Evolutionary conservation across 2,888 invertebrate species (phyloP), one percentile per base, ranked within the genome.

Genomic region (Drosophila percnosoma): DNA sequence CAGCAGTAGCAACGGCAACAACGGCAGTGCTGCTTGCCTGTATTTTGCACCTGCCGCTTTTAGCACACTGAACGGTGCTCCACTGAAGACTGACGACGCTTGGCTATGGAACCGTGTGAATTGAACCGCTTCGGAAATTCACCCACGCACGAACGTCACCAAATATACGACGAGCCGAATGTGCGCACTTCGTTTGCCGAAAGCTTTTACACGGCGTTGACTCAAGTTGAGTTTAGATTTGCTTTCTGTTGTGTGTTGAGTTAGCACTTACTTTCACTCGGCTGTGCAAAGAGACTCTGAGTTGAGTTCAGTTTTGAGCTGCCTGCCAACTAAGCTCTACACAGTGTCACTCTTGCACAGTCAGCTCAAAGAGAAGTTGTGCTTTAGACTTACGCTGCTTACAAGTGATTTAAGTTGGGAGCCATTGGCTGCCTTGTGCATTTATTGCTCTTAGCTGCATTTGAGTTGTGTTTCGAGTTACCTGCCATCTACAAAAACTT

Each of bases 51-150:
- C 78, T 80, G 86, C 73, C 80, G 85, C 72, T 73, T 75, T 83
- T 63, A 83, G 69, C 82, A 82, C 80, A 78, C 90, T 73, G 89
- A 78, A 85, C 87, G 89, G 80, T 86, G 91, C 82, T 87, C 83
- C 85, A 91, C 86, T 76, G 75, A 78, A 83, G 84, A 91, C 91
- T 91, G 89, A 89, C 80, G 69, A 57, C 55, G 52, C 58, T 27
- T 60, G 40, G 59, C 52, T 21, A 31, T 52, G 18, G 36, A 10
- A 31, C 57, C 33, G n/a, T 68, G 38, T 58, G 60, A 78, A 67
- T 60, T 59, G 61, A 38, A 36, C 52, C 53, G 52, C 68, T 68
- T 73, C 61, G 69, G 27, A 51, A 68, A 74, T 40, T 83, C 86
- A 80, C 78, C 78, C 69, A 69, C 70, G 51, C 68, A 60, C 78